A percentile compares a stretch with the other conserved stretches of the same genome.
Conservation (phyloP, 2,797 vertebrate genomes). For the Centroberyx gerrardi region DNA sequence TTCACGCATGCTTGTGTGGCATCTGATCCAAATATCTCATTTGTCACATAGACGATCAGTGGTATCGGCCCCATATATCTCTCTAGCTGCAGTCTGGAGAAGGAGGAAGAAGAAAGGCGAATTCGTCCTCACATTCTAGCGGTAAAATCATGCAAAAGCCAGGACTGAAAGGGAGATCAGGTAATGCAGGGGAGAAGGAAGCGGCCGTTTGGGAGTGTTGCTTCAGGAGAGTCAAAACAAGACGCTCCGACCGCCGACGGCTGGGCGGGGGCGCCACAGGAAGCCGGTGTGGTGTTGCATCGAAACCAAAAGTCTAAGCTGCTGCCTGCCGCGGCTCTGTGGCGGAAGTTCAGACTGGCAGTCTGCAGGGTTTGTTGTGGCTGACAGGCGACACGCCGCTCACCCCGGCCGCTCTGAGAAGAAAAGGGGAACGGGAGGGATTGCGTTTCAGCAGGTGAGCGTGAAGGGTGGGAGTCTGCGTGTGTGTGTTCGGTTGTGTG, state of each 20-base stretch:
- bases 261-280: constrained; percentile 61
- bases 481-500: constrained; percentile 1
- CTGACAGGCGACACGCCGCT: constrained; percentile 44
- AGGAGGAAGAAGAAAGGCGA: not conserved
- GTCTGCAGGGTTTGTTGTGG: constrained; percentile 61
- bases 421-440: constrained; percentile 68
- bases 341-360: constrained; percentile 43
- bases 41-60: too few relatives aligned
- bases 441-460: constrained; percentile 36
- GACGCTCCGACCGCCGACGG: constrained; percentile 26
- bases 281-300: constrained; percentile 53
- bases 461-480: constrained; percentile 26
- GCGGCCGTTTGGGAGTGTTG: constrained; percentile 2
- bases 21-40: too few relatives aligned
- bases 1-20: too few relatives aligned
- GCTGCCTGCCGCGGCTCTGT: constrained; percentile 43
- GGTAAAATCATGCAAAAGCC: too few relatives aligned
- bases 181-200: not conserved
- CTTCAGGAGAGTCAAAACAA: constrained; percentile 15
- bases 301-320: constrained; percentile 64
- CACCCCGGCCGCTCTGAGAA: constrained; percentile 29
- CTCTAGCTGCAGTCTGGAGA: not conserved
- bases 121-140: too few relatives aligned
- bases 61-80: too few relatives aligned
- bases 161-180: not conserved